phyloP scores from a whole-genome alignment of 2,113 vertebrate genomes.

The Zosterops lateralis region DNA sequence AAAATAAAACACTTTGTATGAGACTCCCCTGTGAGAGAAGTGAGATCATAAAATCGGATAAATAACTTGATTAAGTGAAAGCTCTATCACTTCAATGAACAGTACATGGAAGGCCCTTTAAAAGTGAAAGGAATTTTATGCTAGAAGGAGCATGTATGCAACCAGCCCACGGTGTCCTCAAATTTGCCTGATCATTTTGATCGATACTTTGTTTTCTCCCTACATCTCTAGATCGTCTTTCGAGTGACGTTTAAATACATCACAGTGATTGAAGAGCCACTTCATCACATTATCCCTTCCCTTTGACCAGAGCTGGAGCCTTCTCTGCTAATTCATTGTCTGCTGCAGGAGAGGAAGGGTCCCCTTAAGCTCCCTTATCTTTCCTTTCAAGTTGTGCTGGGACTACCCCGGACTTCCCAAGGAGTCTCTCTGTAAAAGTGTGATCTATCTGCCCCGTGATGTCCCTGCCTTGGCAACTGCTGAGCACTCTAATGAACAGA shows the following conservation, averaged over 20 bases:
- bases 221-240: slow-evolving; percentile 4
- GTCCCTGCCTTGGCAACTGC: neutral
- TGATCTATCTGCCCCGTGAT: neutral
- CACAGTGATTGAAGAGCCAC: slow-evolving; percentile 51
- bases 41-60: neutral
- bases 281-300: slow-evolving; percentile 46
- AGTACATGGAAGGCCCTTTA: neutral
- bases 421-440: neutral
- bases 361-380: slow-evolving; percentile 59
- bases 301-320: slow-evolving; percentile 54
- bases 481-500: neutral
- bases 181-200: neutral
- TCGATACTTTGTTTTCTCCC: neutral
- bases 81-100: neutral
- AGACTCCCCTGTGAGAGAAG: neutral
- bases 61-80: neutral
- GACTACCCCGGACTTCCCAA: slow-evolving; percentile 2
- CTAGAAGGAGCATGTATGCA: neutral
- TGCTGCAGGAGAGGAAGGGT: slow-evolving; percentile 23
- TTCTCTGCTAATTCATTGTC: slow-evolving; percentile 40
- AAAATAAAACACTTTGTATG: neutral
- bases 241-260: slow-evolving; percentile 11
- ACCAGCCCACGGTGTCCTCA: accelerated
- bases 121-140: neutral
- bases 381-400: slow-evolving; percentile 31